phyloP scores from a whole-genome alignment of 2,797 vertebrate genomes.

The Notamacropus eugenii region DNA sequence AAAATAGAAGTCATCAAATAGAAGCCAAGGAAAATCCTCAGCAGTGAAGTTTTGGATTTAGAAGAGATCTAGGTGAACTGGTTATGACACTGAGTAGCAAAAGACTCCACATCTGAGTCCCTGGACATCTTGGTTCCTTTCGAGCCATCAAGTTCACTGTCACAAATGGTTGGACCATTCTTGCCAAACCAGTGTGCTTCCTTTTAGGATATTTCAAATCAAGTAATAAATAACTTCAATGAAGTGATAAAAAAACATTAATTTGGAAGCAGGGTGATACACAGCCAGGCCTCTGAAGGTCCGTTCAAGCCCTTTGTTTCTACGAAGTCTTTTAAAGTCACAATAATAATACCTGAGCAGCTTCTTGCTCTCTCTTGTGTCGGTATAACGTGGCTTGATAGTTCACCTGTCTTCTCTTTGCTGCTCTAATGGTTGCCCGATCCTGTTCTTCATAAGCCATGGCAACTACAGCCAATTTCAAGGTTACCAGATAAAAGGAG shows the following conservation, averaged over 20 bases:
- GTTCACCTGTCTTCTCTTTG: slow-evolving; percentile 85
- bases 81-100: no score
- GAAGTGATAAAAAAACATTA: background rate
- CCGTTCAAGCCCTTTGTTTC: background rate
- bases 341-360: slow-evolving; percentile 85
- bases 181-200: no score
- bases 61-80: no score
- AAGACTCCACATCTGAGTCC: no score
- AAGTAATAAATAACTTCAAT: background rate
- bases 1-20: background rate
- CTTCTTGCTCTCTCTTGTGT: slow-evolving; percentile 86
- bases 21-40: background rate
- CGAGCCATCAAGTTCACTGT: no score
- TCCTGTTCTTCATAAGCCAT: slow-evolving; percentile 93
- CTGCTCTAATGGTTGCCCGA: slow-evolving; percentile 86
- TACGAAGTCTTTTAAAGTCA: slow-evolving; percentile 24
- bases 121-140: no score
- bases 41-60: no score
- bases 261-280: background rate
- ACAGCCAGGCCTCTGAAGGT: background rate
- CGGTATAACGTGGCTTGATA: slow-evolving; percentile 87
- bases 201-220: no score
- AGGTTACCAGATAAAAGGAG: slow-evolving; percentile 92
- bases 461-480: slow-evolving; percentile 92
- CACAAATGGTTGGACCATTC: no score